These are phyloP conservation scores for Hylyphantes graminicola DNA, from an alignment of 1,140 invertebrate genomes.

Conservation along the genomic window DNA sequence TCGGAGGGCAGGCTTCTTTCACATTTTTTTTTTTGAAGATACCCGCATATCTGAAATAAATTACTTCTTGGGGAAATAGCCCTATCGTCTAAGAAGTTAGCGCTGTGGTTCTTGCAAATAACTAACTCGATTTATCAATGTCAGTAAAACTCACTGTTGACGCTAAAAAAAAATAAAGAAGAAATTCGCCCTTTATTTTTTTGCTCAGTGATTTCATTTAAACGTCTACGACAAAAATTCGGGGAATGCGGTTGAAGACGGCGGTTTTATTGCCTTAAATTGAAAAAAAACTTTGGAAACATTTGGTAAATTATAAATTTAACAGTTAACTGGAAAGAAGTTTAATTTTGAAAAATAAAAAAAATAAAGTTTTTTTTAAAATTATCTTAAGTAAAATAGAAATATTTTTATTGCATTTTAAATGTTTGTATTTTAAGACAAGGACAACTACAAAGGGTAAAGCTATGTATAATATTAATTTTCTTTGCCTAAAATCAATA, in stretches of 20 bases:
- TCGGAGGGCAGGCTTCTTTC: too few relatives aligned
- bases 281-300: background rate
- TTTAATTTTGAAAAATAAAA: too few relatives aligned
- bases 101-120: constrained; percentile 23
- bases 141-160: constrained; percentile 33
- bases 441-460: too few relatives aligned
- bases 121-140: constrained; percentile 52
- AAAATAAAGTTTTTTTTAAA: too few relatives aligned
- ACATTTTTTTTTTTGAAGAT: background rate
- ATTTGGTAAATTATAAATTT: too few relatives aligned
- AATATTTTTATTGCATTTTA: too few relatives aligned
- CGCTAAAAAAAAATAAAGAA: constrained; percentile 23
- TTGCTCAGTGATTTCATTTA: constrained; percentile 12
- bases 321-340: too few relatives aligned
- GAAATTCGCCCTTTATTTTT: constrained; percentile 13
- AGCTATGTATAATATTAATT: too few relatives aligned
- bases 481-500: too few relatives aligned
- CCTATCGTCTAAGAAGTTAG: constrained; percentile 18
- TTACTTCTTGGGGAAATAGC: constrained; percentile 22
- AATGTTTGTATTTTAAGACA: too few relatives aligned
- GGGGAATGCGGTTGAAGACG: background rate
- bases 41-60: constrained; percentile 44
- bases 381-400: too few relatives aligned
- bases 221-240: constrained; percentile 5
- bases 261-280: background rate